phyloP scores from a whole-genome alignment of 2,113 vertebrate species.

The Eleginops maclovinus region DNA sequence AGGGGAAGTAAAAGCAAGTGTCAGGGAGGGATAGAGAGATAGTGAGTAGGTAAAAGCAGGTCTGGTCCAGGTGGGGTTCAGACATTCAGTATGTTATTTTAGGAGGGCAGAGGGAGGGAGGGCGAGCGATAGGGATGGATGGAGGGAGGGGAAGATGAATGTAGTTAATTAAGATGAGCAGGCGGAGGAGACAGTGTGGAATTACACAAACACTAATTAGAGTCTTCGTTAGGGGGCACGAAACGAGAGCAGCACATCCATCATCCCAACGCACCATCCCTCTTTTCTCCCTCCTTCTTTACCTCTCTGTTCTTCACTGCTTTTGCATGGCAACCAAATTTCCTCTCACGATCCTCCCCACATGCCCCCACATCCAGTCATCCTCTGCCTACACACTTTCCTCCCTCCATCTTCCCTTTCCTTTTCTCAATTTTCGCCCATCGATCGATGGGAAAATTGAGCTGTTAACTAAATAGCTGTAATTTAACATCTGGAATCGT shows the following conservation, averaged over 20 bases:
- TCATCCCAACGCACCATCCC: conserved; percentile 79
- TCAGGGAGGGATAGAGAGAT: conserved; percentile 43
- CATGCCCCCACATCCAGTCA: conserved; percentile 30
- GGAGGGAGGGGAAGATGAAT: conserved; percentile 87
- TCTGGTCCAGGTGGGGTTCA: conserved; percentile 86
- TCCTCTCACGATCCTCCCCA: conserved; percentile 34
- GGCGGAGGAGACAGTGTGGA: conserved; percentile 88
- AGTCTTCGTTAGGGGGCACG: conserved; percentile 88
- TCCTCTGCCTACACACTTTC: conserved; percentile 26
- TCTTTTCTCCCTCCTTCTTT: conserved; percentile 63
- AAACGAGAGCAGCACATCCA: conserved; percentile 86
- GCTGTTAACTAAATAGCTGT: conserved; percentile 63
- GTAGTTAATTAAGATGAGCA: conserved; percentile 90
- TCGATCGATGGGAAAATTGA: conserved; percentile 42
- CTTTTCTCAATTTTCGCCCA: conserved; percentile 39
- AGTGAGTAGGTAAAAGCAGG: conserved; percentile 81
- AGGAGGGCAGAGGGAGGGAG: conserved; percentile 78
- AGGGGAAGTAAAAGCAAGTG: conserved; percentile 8
- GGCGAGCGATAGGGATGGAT: conserved; percentile 75
- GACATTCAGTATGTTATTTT: conserved; percentile 86
- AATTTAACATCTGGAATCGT: conserved; percentile 58
- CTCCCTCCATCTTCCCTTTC: conserved; percentile 2
- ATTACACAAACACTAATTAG: conserved; percentile 92
- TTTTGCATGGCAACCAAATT: conserved; percentile 64
- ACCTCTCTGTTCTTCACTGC: conserved; percentile 52